Conservation (phyloP, 2,888 invertebrate genomes). For the Bombylius major region DNA sequence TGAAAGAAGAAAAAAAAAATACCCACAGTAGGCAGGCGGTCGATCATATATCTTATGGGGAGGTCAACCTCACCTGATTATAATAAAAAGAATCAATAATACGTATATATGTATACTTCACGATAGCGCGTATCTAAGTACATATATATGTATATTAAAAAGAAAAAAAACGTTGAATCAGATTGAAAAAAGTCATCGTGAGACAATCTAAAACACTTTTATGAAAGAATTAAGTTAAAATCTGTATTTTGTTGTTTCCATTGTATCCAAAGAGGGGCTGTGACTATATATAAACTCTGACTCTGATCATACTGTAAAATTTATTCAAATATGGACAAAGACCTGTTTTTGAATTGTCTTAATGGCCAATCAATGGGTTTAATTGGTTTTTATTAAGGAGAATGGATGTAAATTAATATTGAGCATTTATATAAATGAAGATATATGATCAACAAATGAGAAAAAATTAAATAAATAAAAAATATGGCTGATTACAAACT, state of each 20-base stretch:
- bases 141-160: too few species aligned
- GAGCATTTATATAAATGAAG: slow-evolving; percentile 6
- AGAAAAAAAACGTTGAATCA: not conserved
- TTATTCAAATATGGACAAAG: slow-evolving; percentile 2
- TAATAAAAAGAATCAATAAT: not conserved
- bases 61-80: not conserved
- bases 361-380: slow-evolving; percentile 14
- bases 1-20: not conserved
- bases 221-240: too few species aligned
- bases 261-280: too few species aligned
- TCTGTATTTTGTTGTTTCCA: too few species aligned
- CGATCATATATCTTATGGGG: not conserved
- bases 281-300: too few species aligned
- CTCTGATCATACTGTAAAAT: not conserved
- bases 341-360: slow-evolving; percentile 8
- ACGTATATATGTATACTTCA: too few species aligned
- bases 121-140: too few species aligned
- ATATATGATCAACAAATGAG: slow-evolving; percentile 1
- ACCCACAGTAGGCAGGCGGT: not conserved
- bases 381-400: slow-evolving; percentile 15
- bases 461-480: not conserved
- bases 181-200: not conserved
- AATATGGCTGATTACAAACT: too few species aligned
- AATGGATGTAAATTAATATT: slow-evolving; percentile 14
- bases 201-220: too few species aligned